Base-by-base conservation (phyloP, 2,888 invertebrate genomes). In the Thelaira solivaga region DNA sequence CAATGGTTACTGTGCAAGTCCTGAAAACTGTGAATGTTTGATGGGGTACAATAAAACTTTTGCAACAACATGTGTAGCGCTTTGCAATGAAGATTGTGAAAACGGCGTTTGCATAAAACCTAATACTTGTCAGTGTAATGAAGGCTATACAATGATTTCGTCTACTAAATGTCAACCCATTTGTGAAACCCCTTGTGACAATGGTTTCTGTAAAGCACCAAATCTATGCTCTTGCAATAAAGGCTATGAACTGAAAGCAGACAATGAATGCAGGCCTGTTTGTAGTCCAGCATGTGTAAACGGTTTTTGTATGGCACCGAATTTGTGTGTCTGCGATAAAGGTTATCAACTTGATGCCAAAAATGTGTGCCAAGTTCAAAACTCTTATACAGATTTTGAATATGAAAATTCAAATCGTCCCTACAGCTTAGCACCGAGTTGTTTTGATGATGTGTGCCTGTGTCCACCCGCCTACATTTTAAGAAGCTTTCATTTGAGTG, bases 61-160 rank as follows among this genome's bases (percentile, higher is more conserved):
- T 0, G 22, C 31, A 2, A 24, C 39, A 4, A 24, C 4, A 41
- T 76, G 84, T 47, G 36, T 68, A 24, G 53, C 81, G 4, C 72
- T 84, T 59, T 89, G 89, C 67, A 31, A 72, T n/a, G 6, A 13
- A n/a, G 93, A 93, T 0, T 94, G 94, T 82, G 88, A 89, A 0
- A 93, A 94, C 83, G 94, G 93, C 0, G 87, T 90, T 4, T 94
- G 94, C 81, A 90, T 92, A 0, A 91, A 91, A 0, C 94, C 94
- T 0, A 92, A 51, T 43, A 7, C 29, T 0, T 89, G 89, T 16
- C 79, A 82, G 1, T 91, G 91, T 76, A 65, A 82, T n/a, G 82
- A 84, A 11, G 89, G 90, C 0, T 81, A 69, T 39, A 5, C 26
- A 49, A 64, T 36, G 7, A 20, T 34, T 1, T 20, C 51, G 7